Percentiles rank a stretch among this genome's conserved stretches.
phyloP scores from a whole-genome alignment of 1,140 invertebrate species.

The Drosophila tristis region DNA sequence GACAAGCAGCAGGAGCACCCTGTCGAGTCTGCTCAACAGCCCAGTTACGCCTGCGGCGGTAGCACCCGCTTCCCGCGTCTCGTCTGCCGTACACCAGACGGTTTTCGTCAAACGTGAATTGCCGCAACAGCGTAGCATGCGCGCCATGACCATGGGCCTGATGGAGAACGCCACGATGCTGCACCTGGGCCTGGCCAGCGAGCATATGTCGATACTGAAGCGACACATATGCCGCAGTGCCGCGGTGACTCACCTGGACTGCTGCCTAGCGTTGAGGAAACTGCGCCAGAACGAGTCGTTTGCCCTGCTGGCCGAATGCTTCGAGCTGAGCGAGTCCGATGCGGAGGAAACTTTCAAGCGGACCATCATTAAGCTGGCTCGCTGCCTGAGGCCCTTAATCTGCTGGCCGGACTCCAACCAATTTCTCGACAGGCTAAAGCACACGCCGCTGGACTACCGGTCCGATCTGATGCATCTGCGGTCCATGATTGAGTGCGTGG shows the following conservation, averaged over 20 bases:
- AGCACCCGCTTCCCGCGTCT: slow-evolving; percentile 19
- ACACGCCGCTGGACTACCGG: slow-evolving; percentile 70
- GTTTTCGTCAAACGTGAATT: slow-evolving; percentile 70
- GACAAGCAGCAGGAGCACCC: slow-evolving; percentile 13
- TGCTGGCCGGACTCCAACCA: slow-evolving; percentile 73
- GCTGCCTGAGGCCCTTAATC: slow-evolving; percentile 67
- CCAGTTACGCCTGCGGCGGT: slow-evolving; percentile 8
- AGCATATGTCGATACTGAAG: slow-evolving; percentile 64
- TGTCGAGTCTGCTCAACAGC: neutral
- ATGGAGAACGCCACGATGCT: slow-evolving; percentile 68
- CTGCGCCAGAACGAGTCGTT: slow-evolving; percentile 76
- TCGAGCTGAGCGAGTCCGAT: slow-evolving; percentile 71
- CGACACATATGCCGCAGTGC: slow-evolving; percentile 62
- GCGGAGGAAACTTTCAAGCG: slow-evolving; percentile 65
- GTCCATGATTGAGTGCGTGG: slow-evolving; percentile 80
- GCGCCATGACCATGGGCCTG: slow-evolving; percentile 58
- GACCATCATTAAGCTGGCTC: slow-evolving; percentile 58
- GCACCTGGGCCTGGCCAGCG: slow-evolving; percentile 56
- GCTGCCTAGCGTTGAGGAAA: slow-evolving; percentile 75
- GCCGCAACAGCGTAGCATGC: slow-evolving; percentile 66
- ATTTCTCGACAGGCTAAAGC: slow-evolving; percentile 71
- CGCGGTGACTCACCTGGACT: slow-evolving; percentile 70
- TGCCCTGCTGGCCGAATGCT: slow-evolving; percentile 65
- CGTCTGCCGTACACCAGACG: slow-evolving; percentile 67
- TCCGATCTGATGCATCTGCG: slow-evolving; percentile 71